phyloP scores from a whole-genome alignment of 1,140 invertebrate species.

The Aphelenchoides fujianensis region DNA sequence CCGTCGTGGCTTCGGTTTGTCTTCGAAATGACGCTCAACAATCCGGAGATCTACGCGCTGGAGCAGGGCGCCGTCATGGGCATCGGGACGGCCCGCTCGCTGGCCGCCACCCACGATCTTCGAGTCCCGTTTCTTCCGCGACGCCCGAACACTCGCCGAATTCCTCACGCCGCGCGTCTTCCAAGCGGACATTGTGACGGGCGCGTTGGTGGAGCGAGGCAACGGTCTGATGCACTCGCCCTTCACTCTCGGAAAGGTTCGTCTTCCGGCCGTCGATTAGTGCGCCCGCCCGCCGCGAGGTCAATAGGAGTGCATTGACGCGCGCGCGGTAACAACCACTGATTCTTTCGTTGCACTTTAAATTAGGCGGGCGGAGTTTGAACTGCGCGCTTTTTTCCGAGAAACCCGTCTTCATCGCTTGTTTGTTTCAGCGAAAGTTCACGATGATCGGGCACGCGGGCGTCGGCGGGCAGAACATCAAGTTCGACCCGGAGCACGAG shows the following conservation, averaged over 20 bases:
- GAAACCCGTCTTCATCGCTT: too few relatives aligned
- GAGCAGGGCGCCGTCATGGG: slow-evolving; percentile 57
- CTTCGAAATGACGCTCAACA: slow-evolving; percentile 45
- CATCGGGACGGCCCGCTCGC: slow-evolving; percentile 58
- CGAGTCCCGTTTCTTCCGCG: slow-evolving; percentile 7
- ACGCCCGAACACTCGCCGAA: not conserved
- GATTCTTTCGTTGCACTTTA: too few relatives aligned
- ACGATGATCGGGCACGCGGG: slow-evolving; percentile 28
- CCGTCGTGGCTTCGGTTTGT: slow-evolving; percentile 47
- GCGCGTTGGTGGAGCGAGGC: slow-evolving; percentile 25
- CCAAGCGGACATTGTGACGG: slow-evolving; percentile 27
- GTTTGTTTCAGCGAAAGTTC: slow-evolving; percentile 19
- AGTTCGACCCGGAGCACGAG: slow-evolving; percentile 27
- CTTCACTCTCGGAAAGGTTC: slow-evolving; percentile 1
- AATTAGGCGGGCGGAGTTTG: too few relatives aligned
- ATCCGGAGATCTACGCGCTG: slow-evolving; percentile 40
- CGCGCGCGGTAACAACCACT: too few relatives aligned
- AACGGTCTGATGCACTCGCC: slow-evolving; percentile 30
- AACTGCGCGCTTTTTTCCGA: too few relatives aligned
- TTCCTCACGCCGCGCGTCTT: slow-evolving; percentile 17
- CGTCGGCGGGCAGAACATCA: slow-evolving; percentile 30
- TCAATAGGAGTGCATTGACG: too few relatives aligned
- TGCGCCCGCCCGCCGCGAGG: too few relatives aligned
- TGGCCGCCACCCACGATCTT: slow-evolving; percentile 52
- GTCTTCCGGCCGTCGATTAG: slow-evolving; percentile 8